Conservation (phyloP, 1,140 invertebrate species). For the Lanistes nyassanus region DNA sequence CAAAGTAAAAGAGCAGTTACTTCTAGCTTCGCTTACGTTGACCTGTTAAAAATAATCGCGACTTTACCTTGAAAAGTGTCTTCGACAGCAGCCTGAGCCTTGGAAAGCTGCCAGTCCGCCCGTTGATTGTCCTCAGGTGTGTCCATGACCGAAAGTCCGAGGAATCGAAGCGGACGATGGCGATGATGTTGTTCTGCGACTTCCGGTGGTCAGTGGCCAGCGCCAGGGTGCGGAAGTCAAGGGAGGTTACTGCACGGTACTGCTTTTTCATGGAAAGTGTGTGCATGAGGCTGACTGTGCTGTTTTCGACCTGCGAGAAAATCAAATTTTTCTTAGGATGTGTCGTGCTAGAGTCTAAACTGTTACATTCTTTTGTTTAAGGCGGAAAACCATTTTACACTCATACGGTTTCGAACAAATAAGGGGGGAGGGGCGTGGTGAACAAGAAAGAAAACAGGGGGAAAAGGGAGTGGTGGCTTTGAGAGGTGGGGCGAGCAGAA, state of each 20-base stretch:
- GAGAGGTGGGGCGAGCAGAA: no score
- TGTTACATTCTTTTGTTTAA: no score
- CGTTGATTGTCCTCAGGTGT: background rate
- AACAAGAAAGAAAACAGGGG: no score
- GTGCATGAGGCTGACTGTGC: background rate
- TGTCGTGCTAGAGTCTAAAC: no score
- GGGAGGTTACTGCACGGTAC: conserved; percentile 15
- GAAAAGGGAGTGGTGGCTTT: no score
- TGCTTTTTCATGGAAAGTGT: conserved; percentile 14
- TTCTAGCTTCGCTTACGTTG: no score
- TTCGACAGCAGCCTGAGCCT: conserved; percentile 1
- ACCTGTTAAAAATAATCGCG: no score
- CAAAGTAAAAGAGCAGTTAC: no score
- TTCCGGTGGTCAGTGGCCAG: conserved; percentile 17
- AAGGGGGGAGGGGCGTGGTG: no score
- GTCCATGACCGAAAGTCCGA: conserved; percentile 13
- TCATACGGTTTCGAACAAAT: no score
- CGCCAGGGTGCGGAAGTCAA: conserved; percentile 13
- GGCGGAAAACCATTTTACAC: no score
- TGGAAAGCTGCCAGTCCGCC: background rate
- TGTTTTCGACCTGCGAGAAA: background rate
- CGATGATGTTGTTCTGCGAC: conserved; percentile 13
- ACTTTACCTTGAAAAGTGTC: conserved; percentile 13
- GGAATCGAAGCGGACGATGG: conserved; percentile 5
- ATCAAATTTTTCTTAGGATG: no score